These are phyloP conservation scores for Hippocampus guttulatus DNA, from an alignment of 2,113 vertebrate genomes.

Conservation along the genomic window DNA sequence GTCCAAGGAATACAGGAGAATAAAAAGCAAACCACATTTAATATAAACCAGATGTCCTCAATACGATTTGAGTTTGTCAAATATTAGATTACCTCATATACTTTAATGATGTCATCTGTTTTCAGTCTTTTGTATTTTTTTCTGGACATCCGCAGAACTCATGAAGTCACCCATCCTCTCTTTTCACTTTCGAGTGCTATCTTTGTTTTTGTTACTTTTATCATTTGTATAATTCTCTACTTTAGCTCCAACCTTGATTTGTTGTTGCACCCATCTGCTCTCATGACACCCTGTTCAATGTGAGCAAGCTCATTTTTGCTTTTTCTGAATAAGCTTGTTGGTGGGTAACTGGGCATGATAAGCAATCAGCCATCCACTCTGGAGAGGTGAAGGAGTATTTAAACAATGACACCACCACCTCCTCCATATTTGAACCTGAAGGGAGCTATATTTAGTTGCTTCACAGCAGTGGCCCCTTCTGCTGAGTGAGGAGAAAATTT, in stretches of 20 bases:
- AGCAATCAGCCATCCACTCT: neutral
- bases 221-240: neutral
- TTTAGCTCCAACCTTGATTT: neutral
- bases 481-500: slow-evolving; percentile 39
- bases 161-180: neutral
- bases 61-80: slow-evolving; percentile 38
- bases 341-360: neutral
- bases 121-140: slow-evolving; percentile 6
- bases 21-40: slow-evolving; percentile 18
- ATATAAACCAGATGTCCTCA: slow-evolving; percentile 49
- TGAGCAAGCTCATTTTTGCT: neutral
- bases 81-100: slow-evolving; percentile 44
- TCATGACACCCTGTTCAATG: neutral
- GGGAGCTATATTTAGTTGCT: slow-evolving; percentile 43
- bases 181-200: neutral
- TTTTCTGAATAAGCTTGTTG: neutral
- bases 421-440: slow-evolving; percentile 39
- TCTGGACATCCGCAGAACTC: neutral
- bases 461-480: slow-evolving; percentile 38
- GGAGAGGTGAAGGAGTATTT: slow-evolving; percentile 6
- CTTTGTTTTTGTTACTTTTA: neutral
- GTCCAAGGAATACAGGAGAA: neutral
- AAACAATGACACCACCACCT: slow-evolving; percentile 1
- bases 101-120: slow-evolving; percentile 46
- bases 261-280: neutral